Evolutionary conservation across 2,888 invertebrate species (phyloP).

Genomic region (Diploptera punctata): DNA sequence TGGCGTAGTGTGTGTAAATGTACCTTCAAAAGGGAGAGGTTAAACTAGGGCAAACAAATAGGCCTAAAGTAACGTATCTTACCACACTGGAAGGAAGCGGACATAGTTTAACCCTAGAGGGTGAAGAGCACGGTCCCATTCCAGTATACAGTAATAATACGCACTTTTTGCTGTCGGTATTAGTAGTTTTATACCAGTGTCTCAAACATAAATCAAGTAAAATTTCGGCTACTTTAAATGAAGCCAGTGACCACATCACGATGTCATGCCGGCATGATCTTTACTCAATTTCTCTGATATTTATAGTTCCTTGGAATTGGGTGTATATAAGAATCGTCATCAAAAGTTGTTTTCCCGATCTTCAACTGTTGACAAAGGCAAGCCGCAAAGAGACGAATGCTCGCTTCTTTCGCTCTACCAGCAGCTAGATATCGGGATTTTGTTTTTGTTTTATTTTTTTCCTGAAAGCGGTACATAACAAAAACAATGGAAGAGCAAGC

Average conservation of each 20-base stretch:
- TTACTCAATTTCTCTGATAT: slow-evolving; percentile 5
- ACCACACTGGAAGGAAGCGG: no score
- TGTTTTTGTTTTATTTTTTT: neutral
- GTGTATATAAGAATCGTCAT: slow-evolving; percentile 19
- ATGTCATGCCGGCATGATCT: neutral
- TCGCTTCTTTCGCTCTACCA: neutral
- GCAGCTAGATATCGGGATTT: slow-evolving; percentile 4
- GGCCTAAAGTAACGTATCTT: no score
- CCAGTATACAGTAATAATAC: no score
- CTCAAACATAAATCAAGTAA: neutral
- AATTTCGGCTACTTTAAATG: neutral
- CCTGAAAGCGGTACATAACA: slow-evolving; percentile 25
- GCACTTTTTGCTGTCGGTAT: slow-evolving; percentile 3
- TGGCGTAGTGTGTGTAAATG: no score
- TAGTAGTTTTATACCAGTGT: neutral
- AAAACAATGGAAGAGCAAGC: slow-evolving; percentile 26
- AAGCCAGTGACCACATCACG: neutral
- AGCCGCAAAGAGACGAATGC: slow-evolving; percentile 20
- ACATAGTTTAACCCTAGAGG: no score
- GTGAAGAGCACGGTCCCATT: no score
- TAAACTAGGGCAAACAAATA: no score
- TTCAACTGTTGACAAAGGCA: slow-evolving; percentile 17
- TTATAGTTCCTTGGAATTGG: slow-evolving; percentile 9
- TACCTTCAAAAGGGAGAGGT: no score
- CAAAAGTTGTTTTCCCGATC: slow-evolving; percentile 17